Base-by-base conservation (phyloP, 2,888 invertebrate species). In the Oligia fasciuncula region DNA sequence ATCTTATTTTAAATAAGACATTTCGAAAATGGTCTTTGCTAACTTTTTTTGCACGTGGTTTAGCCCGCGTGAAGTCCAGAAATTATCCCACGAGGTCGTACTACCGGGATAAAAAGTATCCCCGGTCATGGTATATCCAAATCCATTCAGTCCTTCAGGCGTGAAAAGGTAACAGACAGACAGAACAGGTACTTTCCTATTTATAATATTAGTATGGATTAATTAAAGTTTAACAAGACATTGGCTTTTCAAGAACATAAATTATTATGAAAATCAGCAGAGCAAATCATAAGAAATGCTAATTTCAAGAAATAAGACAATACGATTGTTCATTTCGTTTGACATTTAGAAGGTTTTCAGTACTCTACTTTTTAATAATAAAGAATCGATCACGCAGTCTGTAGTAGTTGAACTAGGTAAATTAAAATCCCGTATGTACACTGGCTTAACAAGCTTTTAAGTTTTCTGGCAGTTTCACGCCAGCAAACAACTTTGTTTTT, bases 401-500 rank as follows among this genome's bases (percentile, higher is more conserved):
- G 40, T 54, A 35, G 5, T n/a, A 68, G 40, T 14, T 11, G 23
- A 11, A 73, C 35, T n/a, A 73, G 67, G 11, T 69, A 70, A 80
- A 88, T 76, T 89, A 43, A 13, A 65, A 67, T 0, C 70, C 88
- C 90, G 92, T 93, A 68, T 66, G 88, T 91, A 87, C 71, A 87
- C 81, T 73, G 79, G 83, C 80, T 91, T 91, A 91, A 91, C 91
- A 90, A 91, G 91, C 90, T 91, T 91, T 91, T 92, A 93, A 94
- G 93, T 93, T 93, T 91, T 86, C 91, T 91, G 90, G 90, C 91
- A 93, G 91, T 93, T 92, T 93, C 89, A 90, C 91, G 91, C 90
- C 89, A 85, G 89, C 87, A 90, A 85, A 90, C 89, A 92, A 93
- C 92, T 94, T 93, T 92, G 91, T 93, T 93, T 93, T 93, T 93